Evolutionary conservation across 2,797 vertebrate genomes (phyloP), one percentile per base, ranked within the genome.

Genomic region (Ammospiza maritima): DNA sequence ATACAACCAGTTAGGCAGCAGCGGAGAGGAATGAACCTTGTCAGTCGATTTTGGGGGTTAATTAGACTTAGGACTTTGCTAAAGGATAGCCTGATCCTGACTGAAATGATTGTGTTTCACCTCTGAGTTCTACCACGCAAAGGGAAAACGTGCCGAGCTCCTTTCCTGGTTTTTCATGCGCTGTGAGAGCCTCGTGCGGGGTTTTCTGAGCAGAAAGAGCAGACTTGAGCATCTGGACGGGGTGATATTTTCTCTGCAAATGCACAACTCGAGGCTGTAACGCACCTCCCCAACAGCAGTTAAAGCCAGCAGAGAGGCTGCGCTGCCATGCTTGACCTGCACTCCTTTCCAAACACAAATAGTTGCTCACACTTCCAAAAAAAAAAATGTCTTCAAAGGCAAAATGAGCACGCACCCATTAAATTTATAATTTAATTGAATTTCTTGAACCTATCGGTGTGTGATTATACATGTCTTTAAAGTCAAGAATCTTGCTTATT

Each of bases 201-300:
- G 85, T 87, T 96, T 96, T 97, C 94, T 95, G 97, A 69, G 94
- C 95, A 95, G 97, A 97, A 97, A 97, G 96, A 96, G 91, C 97
- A 96, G 96, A 94, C 94, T 93, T 81, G 96, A 98, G 98, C 98
- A 98, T 98, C 98, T 98, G 98, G 97, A 97, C 85, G 4, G 96
- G 81, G 94, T 88, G 97, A 97, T 97, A 96, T 97, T 98, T 98
- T 89, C 97, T 96, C 96, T 90, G 94, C 93, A 97, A 97, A 97
- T 96, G 96, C 96, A 96, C 97, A 98, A 97, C 97, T 97, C 57
- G 79, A 96, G 97, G 97, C 97, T 20, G 72, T 97, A 93, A 53
- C 10, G 88, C 96, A 97, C 97, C 97, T 98, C 97, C 96, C 97
- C 96, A 96, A 91, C 89, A 96, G 96, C 93, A 97, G 92, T 95